Evolutionary conservation across 1,140 invertebrate genomes (phyloP).

Genomic region (Penaeus japonicus): DNA sequence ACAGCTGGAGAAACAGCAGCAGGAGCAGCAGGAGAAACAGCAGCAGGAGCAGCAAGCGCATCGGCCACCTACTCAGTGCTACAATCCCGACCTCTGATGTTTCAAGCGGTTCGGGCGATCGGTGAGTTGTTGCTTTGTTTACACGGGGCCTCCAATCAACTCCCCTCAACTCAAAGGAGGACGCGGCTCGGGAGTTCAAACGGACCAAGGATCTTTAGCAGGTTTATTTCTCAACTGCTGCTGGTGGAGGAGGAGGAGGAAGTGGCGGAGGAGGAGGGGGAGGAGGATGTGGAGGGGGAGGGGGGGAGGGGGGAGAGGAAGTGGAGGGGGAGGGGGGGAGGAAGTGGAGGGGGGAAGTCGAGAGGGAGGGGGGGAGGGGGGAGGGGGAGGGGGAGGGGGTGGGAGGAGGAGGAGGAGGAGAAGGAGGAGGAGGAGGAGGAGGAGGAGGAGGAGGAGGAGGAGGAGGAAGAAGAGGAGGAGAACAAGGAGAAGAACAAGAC

Average conservation of each 20-base stretch:
- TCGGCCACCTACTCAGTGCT: too few relatives aligned
- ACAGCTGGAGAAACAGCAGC: background rate
- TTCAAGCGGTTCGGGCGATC: too few relatives aligned
- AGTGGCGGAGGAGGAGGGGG: background rate
- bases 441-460: background rate
- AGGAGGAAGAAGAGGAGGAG: background rate
- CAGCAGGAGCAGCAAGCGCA: too few relatives aligned
- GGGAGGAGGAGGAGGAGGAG: background rate
- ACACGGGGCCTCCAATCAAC: too few relatives aligned
- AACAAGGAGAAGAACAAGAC: background rate
- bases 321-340: background rate
- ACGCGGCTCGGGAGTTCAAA: too few relatives aligned
- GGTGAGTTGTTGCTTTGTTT: too few relatives aligned
- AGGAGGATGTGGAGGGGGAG: background rate
- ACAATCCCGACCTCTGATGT: too few relatives aligned
- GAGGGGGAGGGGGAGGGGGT: too few relatives aligned
- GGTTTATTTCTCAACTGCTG: background rate
- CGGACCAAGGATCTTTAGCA: too few relatives aligned
- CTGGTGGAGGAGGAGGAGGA: background rate
- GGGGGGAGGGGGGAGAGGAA: background rate
- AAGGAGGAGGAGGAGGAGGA: background rate
- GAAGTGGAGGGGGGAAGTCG: background rate
- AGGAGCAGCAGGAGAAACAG: background rate
- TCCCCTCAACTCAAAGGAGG: too few relatives aligned
- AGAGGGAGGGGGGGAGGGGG: background rate